Percentiles rank a stretch among this genome's conserved stretches.
phyloP scores from a whole-genome alignment of 2,113 vertebrate species.

The Takifugu flavidus region DNA sequence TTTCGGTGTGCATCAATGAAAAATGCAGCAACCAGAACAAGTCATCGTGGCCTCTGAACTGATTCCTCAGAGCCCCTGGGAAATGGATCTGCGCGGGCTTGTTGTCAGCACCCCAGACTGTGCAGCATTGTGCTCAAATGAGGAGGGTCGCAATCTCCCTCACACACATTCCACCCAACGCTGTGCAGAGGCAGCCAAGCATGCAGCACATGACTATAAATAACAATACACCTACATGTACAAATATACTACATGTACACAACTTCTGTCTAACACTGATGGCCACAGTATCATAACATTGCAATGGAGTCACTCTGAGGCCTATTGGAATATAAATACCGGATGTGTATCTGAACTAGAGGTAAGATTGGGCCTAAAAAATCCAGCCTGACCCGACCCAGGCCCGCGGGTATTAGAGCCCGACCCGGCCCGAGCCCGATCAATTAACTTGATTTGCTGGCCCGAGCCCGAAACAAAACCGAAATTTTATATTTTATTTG shows the following conservation, averaged over 20 bases:
- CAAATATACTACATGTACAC: constrained; percentile 2
- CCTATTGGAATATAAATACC: too few species aligned
- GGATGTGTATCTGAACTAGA: too few species aligned
- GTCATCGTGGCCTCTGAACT: background rate
- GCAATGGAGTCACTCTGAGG: too few species aligned
- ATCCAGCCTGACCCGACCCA: too few species aligned
- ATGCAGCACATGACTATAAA: constrained; percentile 53
- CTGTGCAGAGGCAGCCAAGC: constrained; percentile 18
- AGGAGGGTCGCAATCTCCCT: constrained; percentile 39
- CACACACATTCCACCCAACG: constrained; percentile 64
- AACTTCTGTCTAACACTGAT: background rate
- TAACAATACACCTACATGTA: constrained; percentile 56
- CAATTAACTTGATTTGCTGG: too few species aligned
- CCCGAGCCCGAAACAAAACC: too few species aligned
- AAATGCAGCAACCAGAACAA: constrained; percentile 1
- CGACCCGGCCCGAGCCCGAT: too few species aligned
- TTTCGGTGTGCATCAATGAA: too few species aligned
- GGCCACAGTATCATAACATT: too few species aligned
- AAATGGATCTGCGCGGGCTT: constrained; percentile 64
- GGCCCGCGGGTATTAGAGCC: too few species aligned
- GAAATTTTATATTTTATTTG: too few species aligned
- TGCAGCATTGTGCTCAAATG: constrained; percentile 74
- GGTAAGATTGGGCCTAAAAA: too few species aligned
- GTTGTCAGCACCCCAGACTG: constrained; percentile 69
- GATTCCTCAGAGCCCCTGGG: constrained; percentile 31